These are phyloP conservation scores for Andrena praecox DNA, from an alignment of 2,888 invertebrate species.

Conservation along the genomic window DNA sequence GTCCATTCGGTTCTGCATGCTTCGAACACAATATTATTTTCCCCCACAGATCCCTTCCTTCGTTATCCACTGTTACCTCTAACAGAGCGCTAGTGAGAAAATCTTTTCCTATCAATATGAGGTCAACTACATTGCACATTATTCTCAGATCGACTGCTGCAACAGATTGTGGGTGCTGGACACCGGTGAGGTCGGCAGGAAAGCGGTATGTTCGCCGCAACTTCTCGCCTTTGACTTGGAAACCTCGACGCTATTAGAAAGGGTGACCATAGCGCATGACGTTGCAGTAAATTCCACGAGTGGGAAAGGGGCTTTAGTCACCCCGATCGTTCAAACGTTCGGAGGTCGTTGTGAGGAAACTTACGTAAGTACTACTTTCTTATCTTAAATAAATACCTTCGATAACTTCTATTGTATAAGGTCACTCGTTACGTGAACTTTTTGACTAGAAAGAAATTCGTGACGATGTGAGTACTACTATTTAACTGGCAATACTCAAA, in stretches of 20 bases:
- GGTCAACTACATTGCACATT: neutral
- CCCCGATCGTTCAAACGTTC: conserved; percentile 71
- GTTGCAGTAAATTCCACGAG: conserved; percentile 58
- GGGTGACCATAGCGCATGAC: conserved; percentile 63
- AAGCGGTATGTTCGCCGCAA: conserved; percentile 89
- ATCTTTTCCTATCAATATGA: neutral
- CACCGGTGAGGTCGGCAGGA: conserved; percentile 87
- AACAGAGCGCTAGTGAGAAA: too few relatives aligned
- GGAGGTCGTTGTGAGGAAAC: conserved; percentile 53
- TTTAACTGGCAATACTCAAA: too few relatives aligned
- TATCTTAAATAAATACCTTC: too few relatives aligned
- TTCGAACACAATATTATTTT: too few relatives aligned
- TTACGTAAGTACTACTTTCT: conserved; percentile 60
- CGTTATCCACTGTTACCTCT: too few relatives aligned
- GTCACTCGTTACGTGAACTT: neutral
- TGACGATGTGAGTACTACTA: too few relatives aligned
- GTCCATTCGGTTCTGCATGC: too few relatives aligned
- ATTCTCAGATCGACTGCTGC: conserved; percentile 89
- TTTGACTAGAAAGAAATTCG: neutral
- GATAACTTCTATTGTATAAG: neutral
- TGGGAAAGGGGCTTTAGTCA: conserved; percentile 68
- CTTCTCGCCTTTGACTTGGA: conserved; percentile 90
- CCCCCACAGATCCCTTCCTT: too few relatives aligned
- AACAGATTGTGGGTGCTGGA: conserved; percentile 90
- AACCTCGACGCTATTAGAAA: conserved; percentile 82